Evolutionary conservation across 1,140 invertebrate genomes (phyloP), one percentile per base, ranked within the genome.

Genomic region (Cataglyphis hispanica): DNA sequence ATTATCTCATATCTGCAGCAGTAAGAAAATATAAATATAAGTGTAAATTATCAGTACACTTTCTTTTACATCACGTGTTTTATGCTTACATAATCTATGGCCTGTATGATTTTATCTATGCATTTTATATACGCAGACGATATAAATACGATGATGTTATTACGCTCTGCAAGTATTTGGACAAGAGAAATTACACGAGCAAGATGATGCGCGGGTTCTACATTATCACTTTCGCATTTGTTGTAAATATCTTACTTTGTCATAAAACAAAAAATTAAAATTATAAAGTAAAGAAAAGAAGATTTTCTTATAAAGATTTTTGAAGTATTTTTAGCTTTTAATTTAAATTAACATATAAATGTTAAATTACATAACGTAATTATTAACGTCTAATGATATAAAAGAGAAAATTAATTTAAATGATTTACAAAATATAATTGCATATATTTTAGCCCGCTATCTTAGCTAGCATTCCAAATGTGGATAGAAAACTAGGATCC

Each of bases 91-190:
- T 40, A 22, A 61, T 40, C 22, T 61, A 40, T 60, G 56, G 40
- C 25, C 16, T 43, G 0, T 0, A 4, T 13, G 13, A 61, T 16
- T 43, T 16, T 61, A 76, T 61, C 34, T 61, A 11, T 25, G 3
- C 8, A 75, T 60, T 75, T 75, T 75, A 40, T 43, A 27, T 40
- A 31, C 27, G 25, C 22, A n/a, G 8, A 16, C 13, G 8, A 22
- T 75, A 75, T 75, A 75, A 74, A 74, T 75, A 58, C 34, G 13
- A 60, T 31, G 11, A 63, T 40, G 22, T 7, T 58, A 6, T 13
- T 34, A 40, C 0, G 8, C 34, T 58, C 10, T 13, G 25, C 4
- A 19, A 13, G 3, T 19, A 19, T 0, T 46, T 74, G 0, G 10
- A 46, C 22, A 69, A 53, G 50, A 31, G 43, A 5, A 56, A 37